Percentiles rank a stretch among this genome's conserved stretches.
phyloP scores from a whole-genome alignment of 2,113 vertebrate genomes.

The Macroglossus sobrinus region DNA sequence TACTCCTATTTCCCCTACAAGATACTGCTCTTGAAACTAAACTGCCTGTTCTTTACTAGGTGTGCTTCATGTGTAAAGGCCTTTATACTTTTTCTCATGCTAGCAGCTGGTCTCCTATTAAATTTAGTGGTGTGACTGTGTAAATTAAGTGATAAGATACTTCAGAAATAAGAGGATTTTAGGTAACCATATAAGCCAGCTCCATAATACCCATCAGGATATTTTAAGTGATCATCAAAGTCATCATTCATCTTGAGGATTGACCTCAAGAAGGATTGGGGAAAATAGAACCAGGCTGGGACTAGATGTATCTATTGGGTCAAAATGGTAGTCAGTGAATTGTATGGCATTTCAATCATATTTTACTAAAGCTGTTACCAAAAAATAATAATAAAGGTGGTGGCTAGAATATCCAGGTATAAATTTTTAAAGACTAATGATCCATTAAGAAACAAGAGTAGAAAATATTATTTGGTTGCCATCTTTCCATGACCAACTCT shows the following conservation, averaged over 20 bases:
- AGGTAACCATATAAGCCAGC: neutral
- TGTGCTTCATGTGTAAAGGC: neutral
- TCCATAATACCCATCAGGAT: neutral
- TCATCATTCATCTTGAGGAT: no score
- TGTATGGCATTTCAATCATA: neutral
- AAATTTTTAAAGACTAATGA: neutral
- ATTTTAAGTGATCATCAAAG: neutral
- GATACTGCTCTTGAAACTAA: neutral
- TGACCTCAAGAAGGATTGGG: neutral
- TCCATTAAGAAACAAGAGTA: neutral
- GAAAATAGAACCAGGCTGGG: neutral
- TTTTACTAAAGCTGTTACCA: neutral
- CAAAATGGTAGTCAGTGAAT: neutral
- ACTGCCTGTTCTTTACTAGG: neutral
- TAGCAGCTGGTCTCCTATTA: neutral
- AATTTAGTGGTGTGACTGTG: neutral
- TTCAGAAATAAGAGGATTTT: constrained; percentile 3
- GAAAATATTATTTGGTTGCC: neutral
- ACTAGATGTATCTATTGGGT: neutral
- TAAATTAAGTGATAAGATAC: neutral
- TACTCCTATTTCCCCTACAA: neutral
- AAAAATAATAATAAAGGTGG: neutral
- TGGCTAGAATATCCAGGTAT: neutral
- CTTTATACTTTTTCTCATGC: neutral
- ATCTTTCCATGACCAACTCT: neutral